phyloP scores from a whole-genome alignment of 2,113 vertebrate species.

The Notarius lentiginosus region DNA sequence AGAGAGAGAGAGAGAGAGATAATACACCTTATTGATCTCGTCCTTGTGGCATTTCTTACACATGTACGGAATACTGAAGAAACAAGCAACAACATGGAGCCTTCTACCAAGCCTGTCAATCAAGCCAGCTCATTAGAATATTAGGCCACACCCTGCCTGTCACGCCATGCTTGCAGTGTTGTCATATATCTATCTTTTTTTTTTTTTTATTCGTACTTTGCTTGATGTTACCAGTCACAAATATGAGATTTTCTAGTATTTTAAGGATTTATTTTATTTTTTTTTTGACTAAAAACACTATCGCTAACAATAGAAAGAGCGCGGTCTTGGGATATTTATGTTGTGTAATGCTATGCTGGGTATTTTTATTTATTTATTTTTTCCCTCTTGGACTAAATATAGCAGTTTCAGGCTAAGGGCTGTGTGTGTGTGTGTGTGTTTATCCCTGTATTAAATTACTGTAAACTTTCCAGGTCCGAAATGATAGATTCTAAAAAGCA shows the following conservation, averaged over 20 bases:
- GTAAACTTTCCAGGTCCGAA: background rate
- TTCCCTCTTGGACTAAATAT: background rate
- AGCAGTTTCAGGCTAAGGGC: background rate
- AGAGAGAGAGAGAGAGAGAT: background rate
- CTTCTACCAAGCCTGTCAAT: background rate
- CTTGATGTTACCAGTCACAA: too few species aligned
- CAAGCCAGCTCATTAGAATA: background rate
- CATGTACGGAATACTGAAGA: background rate
- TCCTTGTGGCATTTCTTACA: background rate
- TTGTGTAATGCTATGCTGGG: background rate
- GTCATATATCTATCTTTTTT: background rate
- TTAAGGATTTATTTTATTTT: background rate
- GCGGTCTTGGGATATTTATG: background rate
- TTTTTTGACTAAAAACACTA: background rate
- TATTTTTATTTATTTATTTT: too few species aligned
- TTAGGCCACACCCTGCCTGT: conserved; percentile 4
- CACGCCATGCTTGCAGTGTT: background rate
- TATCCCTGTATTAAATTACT: conserved; percentile 1
- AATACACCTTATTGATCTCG: background rate
- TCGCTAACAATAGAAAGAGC: too few species aligned
- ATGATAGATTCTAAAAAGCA: background rate
- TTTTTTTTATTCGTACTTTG: background rate
- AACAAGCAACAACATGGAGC: background rate
- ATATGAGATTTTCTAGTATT: background rate
- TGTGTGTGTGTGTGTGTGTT: conserved; percentile 17